Base-by-base conservation (phyloP, 2,113 vertebrate genomes). In the Entomyzon cyanotis region DNA sequence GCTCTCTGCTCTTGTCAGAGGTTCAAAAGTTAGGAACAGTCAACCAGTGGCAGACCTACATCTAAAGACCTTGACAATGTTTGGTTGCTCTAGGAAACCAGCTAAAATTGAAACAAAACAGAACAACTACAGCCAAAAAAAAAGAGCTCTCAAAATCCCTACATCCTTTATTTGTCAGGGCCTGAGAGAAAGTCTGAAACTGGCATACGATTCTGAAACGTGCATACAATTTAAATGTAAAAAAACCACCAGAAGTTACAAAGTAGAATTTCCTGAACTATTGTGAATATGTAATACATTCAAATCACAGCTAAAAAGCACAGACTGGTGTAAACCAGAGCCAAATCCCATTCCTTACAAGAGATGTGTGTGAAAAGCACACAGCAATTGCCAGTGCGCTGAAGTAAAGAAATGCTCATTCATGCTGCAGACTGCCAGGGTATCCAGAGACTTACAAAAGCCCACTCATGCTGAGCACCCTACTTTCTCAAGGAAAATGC, bases 351-450 rank as follows among this genome's bases (percentile, higher is more conserved):
- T 76, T 83, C 46, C 81, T 82, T 85, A n/a, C 37, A 58, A 69
- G 84, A 80, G 67, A 42, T 55, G 23, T 62, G 62, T 82, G 70
- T 93, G 87, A 78, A 75, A 90, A 84, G 75, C 78, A 73, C 22
- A 11, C 41, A 71, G 87, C 58, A 50, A 41, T 74, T 80, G 31
- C 63, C 37, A 60, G 58, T 5, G 58, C 0, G 2, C 68, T 35
- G 39, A 73, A 65, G 69, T 46, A 77, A 78, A 87, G 89, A 91
- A 93, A 90, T 67, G 84, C 90, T 96, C 93, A 52, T 95, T 93
- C 87, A 83, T 65, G 81, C 78, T 80, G 53, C 84, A 85, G 55
- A 4, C 50, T 83, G 67, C 62, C 70, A 82, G 62, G 30, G 28
- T 37, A 46, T 25, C 62, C 87, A 73, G 70, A 30, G 65, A 73